Base-by-base conservation (phyloP, 2,888 invertebrate species). In the Lochmaea crataegi region DNA sequence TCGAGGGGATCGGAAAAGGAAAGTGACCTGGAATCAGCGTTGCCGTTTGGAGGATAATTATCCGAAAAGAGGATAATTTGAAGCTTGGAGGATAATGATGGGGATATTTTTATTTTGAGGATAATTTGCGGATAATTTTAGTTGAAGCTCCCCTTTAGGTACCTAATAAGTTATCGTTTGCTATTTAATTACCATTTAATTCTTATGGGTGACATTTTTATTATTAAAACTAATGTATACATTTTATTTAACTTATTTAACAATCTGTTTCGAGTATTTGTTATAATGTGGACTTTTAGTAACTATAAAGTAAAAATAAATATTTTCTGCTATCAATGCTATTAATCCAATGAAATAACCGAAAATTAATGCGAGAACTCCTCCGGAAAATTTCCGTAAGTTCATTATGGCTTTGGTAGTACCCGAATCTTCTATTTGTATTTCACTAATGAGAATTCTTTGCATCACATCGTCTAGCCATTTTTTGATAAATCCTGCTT, bases 391-490 rank as follows among this genome's bases (percentile, higher is more conserved):
- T 83, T 95, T 95, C 77, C 90, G 90, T 78, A 95, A 88, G 85
- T 93, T 92, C 89, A 95, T 94, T 14, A 94, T 83, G 5, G 94
- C 94, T 84, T 94, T 94, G 69, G 91, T 89, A 1, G 89, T 88
- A 42, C 64, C 68, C 60, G 89, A 88, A 57, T 87, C 83, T 14
- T 78, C 77, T 26, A 75, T 74, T 67, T 86, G 86, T 58, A 85
- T 81, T 81, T 91, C 92, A 0, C 88, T 87, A 73, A 90, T 90
- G 63, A 90, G 85, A 2, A 91, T 88, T 69, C 90, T 88, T 65
- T 90, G 87, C 88, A 93, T 93, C 0, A 91, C 92, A 83, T 95
- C 94, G 73, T 90, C 91, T 1, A 94, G 84, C 95, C 95, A 95
- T 83, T 95, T 95, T 73, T 90, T 88, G 0, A 94, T 90, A 6